These are phyloP conservation scores for Dendropsophus ebraccatus DNA, from an alignment of 2,113 vertebrate genomes.

Conservation along the genomic window DNA sequence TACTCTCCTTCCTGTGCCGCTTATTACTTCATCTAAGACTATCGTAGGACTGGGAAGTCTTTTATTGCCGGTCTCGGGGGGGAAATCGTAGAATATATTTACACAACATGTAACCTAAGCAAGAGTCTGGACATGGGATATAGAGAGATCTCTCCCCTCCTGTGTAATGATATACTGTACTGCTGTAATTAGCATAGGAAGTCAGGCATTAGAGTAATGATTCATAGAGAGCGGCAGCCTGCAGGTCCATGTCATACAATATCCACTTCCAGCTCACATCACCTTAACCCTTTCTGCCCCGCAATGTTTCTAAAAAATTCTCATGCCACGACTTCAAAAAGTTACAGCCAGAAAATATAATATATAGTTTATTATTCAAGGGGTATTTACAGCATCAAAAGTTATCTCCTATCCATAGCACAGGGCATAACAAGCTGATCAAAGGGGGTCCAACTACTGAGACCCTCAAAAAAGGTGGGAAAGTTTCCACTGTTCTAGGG, in stretches of 20 bases:
- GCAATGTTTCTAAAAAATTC: no score
- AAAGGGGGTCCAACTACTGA: no score
- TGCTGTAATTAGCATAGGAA: slow-evolving; percentile 10
- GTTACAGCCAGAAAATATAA: no score
- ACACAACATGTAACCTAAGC: background rate
- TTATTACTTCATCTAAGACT: background rate
- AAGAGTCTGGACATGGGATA: background rate
- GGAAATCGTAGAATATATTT: background rate
- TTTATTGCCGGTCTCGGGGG: background rate
- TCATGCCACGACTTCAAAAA: no score
- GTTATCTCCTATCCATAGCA: no score
- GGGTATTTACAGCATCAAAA: no score
- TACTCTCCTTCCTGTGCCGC: no score
- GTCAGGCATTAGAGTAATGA: background rate
- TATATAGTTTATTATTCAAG: no score
- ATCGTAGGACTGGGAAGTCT: background rate
- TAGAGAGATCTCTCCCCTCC: background rate
- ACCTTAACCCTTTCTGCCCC: background rate
- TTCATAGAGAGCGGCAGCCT: background rate
- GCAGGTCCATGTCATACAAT: background rate
- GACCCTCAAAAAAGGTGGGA: no score
- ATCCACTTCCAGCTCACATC: background rate
- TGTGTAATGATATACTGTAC: background rate
- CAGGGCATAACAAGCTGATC: no score
- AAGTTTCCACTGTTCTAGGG: no score